A percentile compares a stretch with the other conserved stretches of the same genome.
Evolutionary conservation across 2,797 vertebrate species (phyloP).

Genomic region (Brotula barbata): DNA sequence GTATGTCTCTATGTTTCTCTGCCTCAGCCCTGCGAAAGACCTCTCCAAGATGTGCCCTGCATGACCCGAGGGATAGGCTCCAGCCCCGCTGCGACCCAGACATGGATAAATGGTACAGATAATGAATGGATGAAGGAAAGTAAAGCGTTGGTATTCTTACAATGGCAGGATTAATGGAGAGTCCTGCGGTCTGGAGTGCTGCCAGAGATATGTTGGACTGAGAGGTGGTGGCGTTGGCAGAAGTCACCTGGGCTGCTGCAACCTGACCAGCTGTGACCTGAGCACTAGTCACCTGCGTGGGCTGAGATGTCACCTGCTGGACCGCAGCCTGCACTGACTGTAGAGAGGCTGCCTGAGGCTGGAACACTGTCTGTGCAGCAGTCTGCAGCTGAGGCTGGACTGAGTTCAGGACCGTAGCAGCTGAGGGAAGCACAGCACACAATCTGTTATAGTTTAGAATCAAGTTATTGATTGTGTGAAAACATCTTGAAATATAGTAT

Average conservation of each 20-base stretch:
- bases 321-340: conserved; percentile 68
- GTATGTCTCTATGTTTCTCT: too few relatives aligned
- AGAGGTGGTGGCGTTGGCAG: conserved; percentile 71
- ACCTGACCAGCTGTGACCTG: conserved; percentile 78
- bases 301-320: conserved; percentile 71
- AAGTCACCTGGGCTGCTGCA: conserved; percentile 65
- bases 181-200: conserved; percentile 87
- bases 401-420: conserved; percentile 87
- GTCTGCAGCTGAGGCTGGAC: conserved; percentile 84
- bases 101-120: too few relatives aligned
- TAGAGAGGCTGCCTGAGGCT: conserved; percentile 78
- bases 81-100: too few relatives aligned
- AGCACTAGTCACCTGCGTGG: conserved; percentile 67
- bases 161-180: conserved; percentile 91
- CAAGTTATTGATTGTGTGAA: too few relatives aligned
- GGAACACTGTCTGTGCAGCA: conserved; percentile 77
- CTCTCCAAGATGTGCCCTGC: too few relatives aligned
- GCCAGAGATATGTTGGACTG: conserved; percentile 83
- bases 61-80: too few relatives aligned
- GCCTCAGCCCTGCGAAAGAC: too few relatives aligned
- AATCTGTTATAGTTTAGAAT: background rate
- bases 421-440: conserved; percentile 63
- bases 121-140: background rate
- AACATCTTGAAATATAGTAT: too few relatives aligned
- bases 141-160: conserved; percentile 69